Conservation (phyloP, 2,113 vertebrate species). For the human (Homo sapiens) region DNA sequence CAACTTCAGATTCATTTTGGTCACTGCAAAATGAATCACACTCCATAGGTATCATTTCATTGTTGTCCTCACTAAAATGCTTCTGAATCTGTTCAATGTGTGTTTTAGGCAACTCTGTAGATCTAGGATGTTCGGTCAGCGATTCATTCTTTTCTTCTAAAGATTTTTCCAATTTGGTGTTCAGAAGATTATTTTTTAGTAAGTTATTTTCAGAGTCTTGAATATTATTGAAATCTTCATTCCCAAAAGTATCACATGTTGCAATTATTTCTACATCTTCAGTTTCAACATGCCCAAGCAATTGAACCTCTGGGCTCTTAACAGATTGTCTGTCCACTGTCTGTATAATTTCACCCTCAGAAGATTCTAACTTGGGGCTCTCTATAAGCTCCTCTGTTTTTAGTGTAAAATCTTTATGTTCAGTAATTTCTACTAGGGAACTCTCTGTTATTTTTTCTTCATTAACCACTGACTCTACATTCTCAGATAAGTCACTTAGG, state of each 20-base stretch:
- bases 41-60: constrained; percentile 92
- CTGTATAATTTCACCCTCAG: neutral
- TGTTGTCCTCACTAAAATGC: constrained; percentile 87
- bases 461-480: constrained; percentile 12
- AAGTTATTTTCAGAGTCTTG: constrained; percentile 68
- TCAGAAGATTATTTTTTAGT: constrained; percentile 31
- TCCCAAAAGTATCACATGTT: constrained; percentile 46
- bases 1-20: constrained; percentile 81
- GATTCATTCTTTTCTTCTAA: constrained; percentile 65
- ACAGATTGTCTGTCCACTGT: neutral
- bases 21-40: constrained; percentile 93
- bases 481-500: constrained; percentile 55
- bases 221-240: constrained; percentile 25
- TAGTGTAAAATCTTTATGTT: constrained; percentile 58
- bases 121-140: constrained; percentile 50
- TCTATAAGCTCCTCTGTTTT: constrained; percentile 59
- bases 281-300: constrained; percentile 59
- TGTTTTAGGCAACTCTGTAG: constrained; percentile 48
- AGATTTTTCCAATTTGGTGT: constrained; percentile 41
- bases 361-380: constrained; percentile 23
- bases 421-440: constrained; percentile 49
- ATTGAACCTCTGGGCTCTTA: constrained; percentile 4
- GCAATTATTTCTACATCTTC: constrained; percentile 56
- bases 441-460: constrained; percentile 27
- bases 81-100: constrained; percentile 68